A percentile compares a stretch with the other conserved stretches of the same genome.
These are phyloP conservation scores for Lucilia sericata DNA, from an alignment of 1,140 invertebrate genomes.

Conservation along the genomic window DNA sequence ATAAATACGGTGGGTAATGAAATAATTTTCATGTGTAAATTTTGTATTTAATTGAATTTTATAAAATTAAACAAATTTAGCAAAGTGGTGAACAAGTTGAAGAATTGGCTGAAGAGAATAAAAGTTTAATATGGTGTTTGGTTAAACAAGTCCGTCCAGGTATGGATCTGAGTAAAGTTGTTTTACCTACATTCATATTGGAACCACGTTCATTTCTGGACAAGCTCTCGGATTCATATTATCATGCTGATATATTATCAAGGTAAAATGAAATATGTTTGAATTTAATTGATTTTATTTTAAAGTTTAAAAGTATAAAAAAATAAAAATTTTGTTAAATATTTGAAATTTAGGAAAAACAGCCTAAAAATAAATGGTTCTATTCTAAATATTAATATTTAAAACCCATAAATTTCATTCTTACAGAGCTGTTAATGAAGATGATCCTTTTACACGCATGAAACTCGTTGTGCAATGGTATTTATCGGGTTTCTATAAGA, in stretches of 20 bases:
- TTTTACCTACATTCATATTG: slow-evolving; percentile 89
- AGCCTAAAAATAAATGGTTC: no score
- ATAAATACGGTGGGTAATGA: slow-evolving; percentile 74
- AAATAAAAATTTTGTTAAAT: no score
- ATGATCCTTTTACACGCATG: slow-evolving; percentile 92
- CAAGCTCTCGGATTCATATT: slow-evolving; percentile 93
- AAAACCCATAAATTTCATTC: background rate
- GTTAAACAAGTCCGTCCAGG: slow-evolving; percentile 95
- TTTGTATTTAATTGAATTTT: background rate
- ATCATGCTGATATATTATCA: slow-evolving; percentile 90
- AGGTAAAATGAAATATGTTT: no score
- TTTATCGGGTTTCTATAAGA: slow-evolving; percentile 88
- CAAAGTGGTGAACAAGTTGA: slow-evolving; percentile 90
- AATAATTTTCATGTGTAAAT: background rate
- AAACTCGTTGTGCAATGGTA: slow-evolving; percentile 92
- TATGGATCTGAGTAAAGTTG: slow-evolving; percentile 97
- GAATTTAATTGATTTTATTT: no score
- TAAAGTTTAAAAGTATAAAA: no score
- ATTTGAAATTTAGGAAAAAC: no score
- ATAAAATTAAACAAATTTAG: background rate
- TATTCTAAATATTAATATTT: background rate
- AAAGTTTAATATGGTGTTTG: slow-evolving; percentile 92
- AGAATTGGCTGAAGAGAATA: slow-evolving; percentile 94
- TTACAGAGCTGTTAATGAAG: slow-evolving; percentile 82
- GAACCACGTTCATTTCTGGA: slow-evolving; percentile 94